Evolutionary conservation across 2,113 vertebrate genomes (phyloP), one percentile per base, ranked within the genome.

Genomic region (Rhynchomys soricoides): DNA sequence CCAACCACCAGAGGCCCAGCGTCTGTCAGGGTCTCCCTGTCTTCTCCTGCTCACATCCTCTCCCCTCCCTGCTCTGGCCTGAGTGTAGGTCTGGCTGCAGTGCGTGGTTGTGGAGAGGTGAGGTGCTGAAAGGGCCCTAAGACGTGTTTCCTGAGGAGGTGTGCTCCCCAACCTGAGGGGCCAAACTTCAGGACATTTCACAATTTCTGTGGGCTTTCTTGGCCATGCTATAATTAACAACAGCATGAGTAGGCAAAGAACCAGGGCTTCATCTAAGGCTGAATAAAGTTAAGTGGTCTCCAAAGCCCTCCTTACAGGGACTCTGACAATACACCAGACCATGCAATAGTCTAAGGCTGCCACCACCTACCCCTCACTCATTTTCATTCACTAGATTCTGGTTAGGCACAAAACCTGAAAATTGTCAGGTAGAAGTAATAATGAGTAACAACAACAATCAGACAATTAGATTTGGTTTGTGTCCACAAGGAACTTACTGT

Each of bases 11-110:
- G 91, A 86, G 98, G 96, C 87, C 90, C 78, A 22, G 15, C 87
- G 95, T 75, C 95, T 95, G 81, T 87, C 95, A 93, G 81, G 94
- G 57, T 94, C 94, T 86, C 90, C 48, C 82, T 57, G 83, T 85
- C 86, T 64, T 96, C 82, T 89, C 93, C 78, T 75, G 29, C 89
- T 94, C 95, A 68, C 90, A 95, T 86, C 64, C 70, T 85, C 31
- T 88, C 29, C 43, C 45, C 50, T 68, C 21, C 9, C 66, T 86
- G 8, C 31, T 78, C 55, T 34, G 12, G 52, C 70, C 75, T 83
- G 59, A 59, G 19, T 52, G 50, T 40, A 86, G 40, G 70, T 50
- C 79, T 94, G 90, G 92, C 93, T 95, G 16, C 48, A 83, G 77
- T 86, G 85, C 66, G 12, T 45, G 78, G 55, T 74, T 43, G 22